Conservation (phyloP, 2,113 vertebrate species). For the Bubalus kerabau region DNA sequence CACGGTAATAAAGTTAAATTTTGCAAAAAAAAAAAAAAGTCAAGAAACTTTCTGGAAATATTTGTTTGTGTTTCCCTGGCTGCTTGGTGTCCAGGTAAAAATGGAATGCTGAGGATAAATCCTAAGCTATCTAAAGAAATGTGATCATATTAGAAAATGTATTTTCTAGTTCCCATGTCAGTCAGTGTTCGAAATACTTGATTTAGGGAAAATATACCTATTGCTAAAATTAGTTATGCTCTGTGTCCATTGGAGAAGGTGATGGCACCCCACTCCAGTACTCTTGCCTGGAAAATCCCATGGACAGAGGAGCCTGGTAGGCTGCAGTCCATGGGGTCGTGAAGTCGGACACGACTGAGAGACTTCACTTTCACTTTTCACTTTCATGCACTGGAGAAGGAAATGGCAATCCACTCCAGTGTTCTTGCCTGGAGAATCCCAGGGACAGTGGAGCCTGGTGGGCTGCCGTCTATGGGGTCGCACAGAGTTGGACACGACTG, state of each 20-base stretch:
- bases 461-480: no score
- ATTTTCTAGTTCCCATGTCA: background rate
- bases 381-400: no score
- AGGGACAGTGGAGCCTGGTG: no score
- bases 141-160: background rate
- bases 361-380: no score
- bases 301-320: no score
- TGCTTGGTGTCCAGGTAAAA: background rate
- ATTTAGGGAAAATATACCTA: background rate
- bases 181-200: background rate
- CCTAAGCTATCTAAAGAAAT: conserved; percentile 12
- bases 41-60: conserved; percentile 10
- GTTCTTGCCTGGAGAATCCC: no score
- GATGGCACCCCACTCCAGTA: no score
- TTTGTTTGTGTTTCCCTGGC: conserved; percentile 20
- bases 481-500: no score
- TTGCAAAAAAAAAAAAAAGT: conserved; percentile 10
- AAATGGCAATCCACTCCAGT: no score
- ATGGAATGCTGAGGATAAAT: background rate
- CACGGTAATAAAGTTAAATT: conserved; percentile 35
- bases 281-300: no score
- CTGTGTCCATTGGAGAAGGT: background rate
- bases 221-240: background rate
- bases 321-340: no score
- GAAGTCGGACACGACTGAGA: no score